These are phyloP conservation scores for Choloepus hoffmanni DNA, from an alignment of 2,113 vertebrate genomes.

Conservation along the genomic window DNA sequence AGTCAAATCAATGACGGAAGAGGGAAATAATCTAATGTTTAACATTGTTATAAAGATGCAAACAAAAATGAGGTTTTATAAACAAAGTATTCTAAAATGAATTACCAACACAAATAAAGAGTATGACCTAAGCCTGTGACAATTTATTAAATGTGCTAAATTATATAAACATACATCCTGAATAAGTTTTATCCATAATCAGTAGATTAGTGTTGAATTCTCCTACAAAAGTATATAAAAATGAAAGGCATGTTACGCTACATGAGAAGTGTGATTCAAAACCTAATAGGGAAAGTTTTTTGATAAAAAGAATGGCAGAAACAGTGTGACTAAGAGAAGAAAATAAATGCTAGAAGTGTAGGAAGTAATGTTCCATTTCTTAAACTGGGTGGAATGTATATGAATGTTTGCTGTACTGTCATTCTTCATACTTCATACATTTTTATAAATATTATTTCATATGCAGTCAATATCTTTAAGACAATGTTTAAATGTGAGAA, in stretches of 20 bases:
- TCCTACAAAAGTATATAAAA: slow-evolving; percentile 42
- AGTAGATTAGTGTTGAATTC: not conserved
- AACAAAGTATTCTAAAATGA: slow-evolving; percentile 46
- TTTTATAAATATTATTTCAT: slow-evolving; percentile 51
- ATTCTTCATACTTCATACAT: slow-evolving; percentile 39
- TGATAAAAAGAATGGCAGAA: slow-evolving; percentile 33
- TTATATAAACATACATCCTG: slow-evolving; percentile 34
- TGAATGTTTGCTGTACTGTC: not conserved
- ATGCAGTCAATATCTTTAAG: slow-evolving; percentile 7
- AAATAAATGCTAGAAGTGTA: slow-evolving; percentile 37
- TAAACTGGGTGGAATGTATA: not conserved
- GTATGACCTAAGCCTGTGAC: not conserved
- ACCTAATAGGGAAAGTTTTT: not conserved
- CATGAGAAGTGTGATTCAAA: not conserved
- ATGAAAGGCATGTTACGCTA: slow-evolving; percentile 30
- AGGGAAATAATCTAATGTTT: slow-evolving; percentile 25
- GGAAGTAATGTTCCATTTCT: slow-evolving; percentile 12
- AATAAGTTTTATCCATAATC: slow-evolving; percentile 49
- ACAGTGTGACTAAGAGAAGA: slow-evolving; percentile 52
- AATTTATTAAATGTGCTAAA: slow-evolving; percentile 49
- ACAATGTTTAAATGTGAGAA: slow-evolving; percentile 45
- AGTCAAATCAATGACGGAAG: not conserved
- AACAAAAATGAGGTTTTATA: slow-evolving; percentile 52
- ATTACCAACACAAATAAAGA: slow-evolving; percentile 49
- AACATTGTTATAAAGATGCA: slow-evolving; percentile 46